Evolutionary conservation across 1,140 invertebrate genomes (phyloP), one percentile per base, ranked within the genome.

Genomic region (Cyrtorhinus lividipennis): DNA sequence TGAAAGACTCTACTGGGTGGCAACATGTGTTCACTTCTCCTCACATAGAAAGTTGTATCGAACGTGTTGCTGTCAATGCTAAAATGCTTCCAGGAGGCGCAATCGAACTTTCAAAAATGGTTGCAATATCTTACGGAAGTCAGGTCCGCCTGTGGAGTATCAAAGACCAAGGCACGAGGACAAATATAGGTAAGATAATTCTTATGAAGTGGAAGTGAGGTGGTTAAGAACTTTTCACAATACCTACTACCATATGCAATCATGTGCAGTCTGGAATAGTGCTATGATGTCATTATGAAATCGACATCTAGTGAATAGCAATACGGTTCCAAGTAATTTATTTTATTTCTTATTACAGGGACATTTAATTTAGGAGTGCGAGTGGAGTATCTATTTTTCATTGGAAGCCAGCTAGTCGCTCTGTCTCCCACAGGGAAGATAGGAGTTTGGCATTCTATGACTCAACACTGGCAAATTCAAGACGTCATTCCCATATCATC

Each of bases 401-500:
- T 98, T 75, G 94, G 95, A 13, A 94, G 88, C 68, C 95, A 98
- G 71, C 75, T 98, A 30, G 95, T 98, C 13, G 95, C 94, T 1
- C 77, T 98, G 18, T 95, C 92, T 44, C 82, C 87, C 1, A 85
- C 86, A 22, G 95, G 95, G n/a, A 97, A 97, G 78, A 92, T 97
- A 64, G 95, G 95, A 5, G 94, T 99, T 18, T 98, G 94, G 94
- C 94, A 98, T 76, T 90, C 93, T 0, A 96, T 95, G 85, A 96
- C 93, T 0, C 93, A 96, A 69, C 92, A 98, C 74, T 98, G 95
- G 92, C 87, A 96, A 78, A 93, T 93, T 53, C 93, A 95, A 75
- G 92, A 97, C 76, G 87, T 97, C 24, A 86, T 93, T 38, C 88
- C 92, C 1, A 92, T 98, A 27, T 85, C 92, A 15, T 95, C 93